Percentiles rank a stretch among this genome's conserved stretches.
These are phyloP conservation scores for Chlorospingus semifuscus DNA, from an alignment of 2,797 vertebrate species.

Conservation along the genomic window DNA sequence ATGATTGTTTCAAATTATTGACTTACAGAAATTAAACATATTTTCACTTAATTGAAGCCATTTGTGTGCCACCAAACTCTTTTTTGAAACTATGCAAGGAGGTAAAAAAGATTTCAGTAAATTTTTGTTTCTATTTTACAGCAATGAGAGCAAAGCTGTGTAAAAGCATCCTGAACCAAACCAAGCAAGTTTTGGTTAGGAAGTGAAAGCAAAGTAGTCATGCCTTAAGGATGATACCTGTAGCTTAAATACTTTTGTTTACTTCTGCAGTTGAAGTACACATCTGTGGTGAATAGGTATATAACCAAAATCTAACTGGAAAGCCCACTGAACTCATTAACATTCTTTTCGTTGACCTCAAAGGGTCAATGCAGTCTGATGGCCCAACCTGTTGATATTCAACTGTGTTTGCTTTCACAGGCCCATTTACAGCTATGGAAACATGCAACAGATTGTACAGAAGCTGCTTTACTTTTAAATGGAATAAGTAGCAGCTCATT, in stretches of 20 bases:
- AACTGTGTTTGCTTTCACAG: not conserved
- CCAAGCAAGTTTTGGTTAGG: not conserved
- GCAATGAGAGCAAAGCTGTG: not conserved
- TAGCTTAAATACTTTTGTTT: not conserved
- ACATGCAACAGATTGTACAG: not conserved
- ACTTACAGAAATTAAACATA: not conserved
- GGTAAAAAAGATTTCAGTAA: not conserved
- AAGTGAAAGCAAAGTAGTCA: not conserved
- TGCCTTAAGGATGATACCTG: not conserved
- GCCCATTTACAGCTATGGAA: not conserved
- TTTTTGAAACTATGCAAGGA: not conserved
- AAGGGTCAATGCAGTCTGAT: not conserved
- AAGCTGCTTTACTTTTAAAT: not conserved
- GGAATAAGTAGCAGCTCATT: not conserved
- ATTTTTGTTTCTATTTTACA: not conserved
- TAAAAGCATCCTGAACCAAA: not conserved
- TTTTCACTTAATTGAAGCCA: not conserved
- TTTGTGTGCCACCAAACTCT: not conserved
- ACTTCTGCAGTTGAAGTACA: not conserved
- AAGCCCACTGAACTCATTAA: not conserved
- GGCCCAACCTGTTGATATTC: not conserved
- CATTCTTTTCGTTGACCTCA: not conserved
- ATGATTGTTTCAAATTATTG: not conserved
- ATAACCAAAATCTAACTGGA: not conserved
- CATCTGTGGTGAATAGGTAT: not conserved